Percentiles rank a stretch among this genome's conserved stretches.
These are phyloP conservation scores for Erebia ligea DNA, from an alignment of 2,888 invertebrate species.

Conservation along the genomic window DNA sequence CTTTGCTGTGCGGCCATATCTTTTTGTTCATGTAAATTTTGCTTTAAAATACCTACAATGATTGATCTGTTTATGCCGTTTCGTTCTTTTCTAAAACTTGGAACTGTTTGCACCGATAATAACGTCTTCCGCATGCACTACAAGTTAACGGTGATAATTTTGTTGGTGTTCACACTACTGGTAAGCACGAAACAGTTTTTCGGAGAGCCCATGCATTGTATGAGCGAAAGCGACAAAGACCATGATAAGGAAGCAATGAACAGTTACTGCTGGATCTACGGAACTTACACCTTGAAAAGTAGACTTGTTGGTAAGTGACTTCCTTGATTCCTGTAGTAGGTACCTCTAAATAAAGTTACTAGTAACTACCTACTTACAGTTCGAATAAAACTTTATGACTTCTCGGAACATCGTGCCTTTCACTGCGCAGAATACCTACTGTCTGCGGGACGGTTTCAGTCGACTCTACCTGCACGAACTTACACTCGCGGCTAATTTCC, in stretches of 20 bases:
- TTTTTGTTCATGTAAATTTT: background rate
- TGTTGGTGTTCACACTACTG: constrained; percentile 88
- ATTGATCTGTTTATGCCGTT: constrained; percentile 87
- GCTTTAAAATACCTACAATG: constrained; percentile 76
- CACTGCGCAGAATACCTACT: too few relatives aligned
- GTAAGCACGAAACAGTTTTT: constrained; percentile 93
- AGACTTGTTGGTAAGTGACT: constrained; percentile 62
- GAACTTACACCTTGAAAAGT: constrained; percentile 85
- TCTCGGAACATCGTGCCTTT: too few relatives aligned
- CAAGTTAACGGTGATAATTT: constrained; percentile 87
- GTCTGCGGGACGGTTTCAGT: too few relatives aligned
- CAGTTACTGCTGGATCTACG: constrained; percentile 91
- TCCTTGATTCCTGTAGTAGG: constrained; percentile 5
- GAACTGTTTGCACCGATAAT: constrained; percentile 88
- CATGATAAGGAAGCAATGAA: constrained; percentile 85
- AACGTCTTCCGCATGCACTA: constrained; percentile 90
- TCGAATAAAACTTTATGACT: too few relatives aligned
- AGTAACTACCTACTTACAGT: too few relatives aligned
- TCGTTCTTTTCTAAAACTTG: constrained; percentile 86
- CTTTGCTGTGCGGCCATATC: background rate
- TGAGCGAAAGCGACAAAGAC: constrained; percentile 74
- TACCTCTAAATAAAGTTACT: too few relatives aligned
- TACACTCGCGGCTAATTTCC: too few relatives aligned
- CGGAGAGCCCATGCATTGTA: constrained; percentile 92
- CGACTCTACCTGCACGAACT: too few relatives aligned